Conservation (phyloP, 2,888 invertebrate species). For the Anthophora plumipes region DNA sequence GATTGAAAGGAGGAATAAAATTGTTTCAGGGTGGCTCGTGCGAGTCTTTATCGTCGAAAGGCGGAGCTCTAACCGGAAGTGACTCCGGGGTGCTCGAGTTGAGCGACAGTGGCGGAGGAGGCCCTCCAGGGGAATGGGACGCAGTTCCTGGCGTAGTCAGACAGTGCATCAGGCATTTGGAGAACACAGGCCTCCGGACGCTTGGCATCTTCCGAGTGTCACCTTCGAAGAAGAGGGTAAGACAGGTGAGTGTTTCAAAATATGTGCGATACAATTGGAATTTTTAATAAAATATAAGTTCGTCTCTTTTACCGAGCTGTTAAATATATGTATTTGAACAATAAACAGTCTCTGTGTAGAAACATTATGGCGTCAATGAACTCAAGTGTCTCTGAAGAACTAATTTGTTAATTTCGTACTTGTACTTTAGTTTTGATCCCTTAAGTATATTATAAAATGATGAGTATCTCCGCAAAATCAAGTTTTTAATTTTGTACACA, state of each 20-base stretch:
- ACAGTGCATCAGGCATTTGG: slow-evolving; percentile 93
- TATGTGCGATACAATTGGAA: not conserved
- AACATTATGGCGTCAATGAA: no score
- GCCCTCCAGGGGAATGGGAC: slow-evolving; percentile 83
- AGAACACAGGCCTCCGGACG: slow-evolving; percentile 92
- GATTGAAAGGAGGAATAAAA: not conserved
- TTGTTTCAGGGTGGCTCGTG: slow-evolving; percentile 90
- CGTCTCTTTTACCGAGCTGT: no score
- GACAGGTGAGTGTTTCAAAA: slow-evolving; percentile 88
- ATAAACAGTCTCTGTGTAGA: no score
- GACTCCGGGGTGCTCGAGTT: slow-evolving; percentile 82
- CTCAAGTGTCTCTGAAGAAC: no score
- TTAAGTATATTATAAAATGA: no score
- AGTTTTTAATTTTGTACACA: no score
- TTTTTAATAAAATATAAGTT: not conserved
- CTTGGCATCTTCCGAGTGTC: slow-evolving; percentile 97
- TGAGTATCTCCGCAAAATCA: no score
- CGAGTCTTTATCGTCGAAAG: slow-evolving; percentile 88
- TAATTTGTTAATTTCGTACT: no score
- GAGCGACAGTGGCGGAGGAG: slow-evolving; percentile 86
- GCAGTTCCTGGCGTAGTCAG: slow-evolving; percentile 91
- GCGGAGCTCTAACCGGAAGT: slow-evolving; percentile 79
- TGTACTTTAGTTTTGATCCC: no score
- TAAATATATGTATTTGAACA: no score
- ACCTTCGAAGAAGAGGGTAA: slow-evolving; percentile 95